A percentile compares a stretch with the other conserved stretches of the same genome.
These are phyloP conservation scores for Cetonia aurata DNA, from an alignment of 2,888 invertebrate species.

Conservation along the genomic window DNA sequence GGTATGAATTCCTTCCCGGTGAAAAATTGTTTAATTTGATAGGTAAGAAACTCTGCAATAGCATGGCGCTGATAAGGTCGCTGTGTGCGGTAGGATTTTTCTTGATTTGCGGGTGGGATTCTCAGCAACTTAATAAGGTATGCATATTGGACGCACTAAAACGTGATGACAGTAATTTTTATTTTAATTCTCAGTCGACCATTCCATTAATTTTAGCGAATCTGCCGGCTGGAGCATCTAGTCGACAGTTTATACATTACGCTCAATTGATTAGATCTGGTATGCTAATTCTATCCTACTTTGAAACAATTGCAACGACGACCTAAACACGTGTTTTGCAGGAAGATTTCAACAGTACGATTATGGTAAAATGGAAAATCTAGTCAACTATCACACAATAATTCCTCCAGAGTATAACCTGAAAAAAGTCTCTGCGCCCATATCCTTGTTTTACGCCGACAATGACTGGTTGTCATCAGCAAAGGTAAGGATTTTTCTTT, in stretches of 20 bases:
- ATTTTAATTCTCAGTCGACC: constrained; percentile 25
- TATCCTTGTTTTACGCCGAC: constrained; percentile 66
- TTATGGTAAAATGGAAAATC: constrained; percentile 57
- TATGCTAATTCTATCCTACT: neutral
- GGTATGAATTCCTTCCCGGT: constrained; percentile 75
- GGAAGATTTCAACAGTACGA: constrained; percentile 54
- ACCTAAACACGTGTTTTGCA: constrained; percentile 15
- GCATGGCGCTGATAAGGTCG: constrained; percentile 69
- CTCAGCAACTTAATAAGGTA: constrained; percentile 70
- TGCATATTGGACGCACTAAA: constrained; percentile 45
- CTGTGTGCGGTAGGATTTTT: constrained; percentile 78
- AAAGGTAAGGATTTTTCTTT: constrained; percentile 19
- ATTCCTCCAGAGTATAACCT: constrained; percentile 66
- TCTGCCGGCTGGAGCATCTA: constrained; percentile 66
- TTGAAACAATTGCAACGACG: neutral
- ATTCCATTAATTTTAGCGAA: constrained; percentile 63
- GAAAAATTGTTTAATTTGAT: constrained; percentile 68
- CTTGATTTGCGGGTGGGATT: constrained; percentile 73
- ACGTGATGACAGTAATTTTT: too few species aligned
- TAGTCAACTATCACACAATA: constrained; percentile 58
- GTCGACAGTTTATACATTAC: constrained; percentile 66
- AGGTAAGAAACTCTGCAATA: constrained; percentile 70
- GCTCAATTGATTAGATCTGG: constrained; percentile 59
- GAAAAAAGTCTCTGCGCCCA: constrained; percentile 63
- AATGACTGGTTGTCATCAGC: constrained; percentile 62